Base-by-base conservation (phyloP, 1,140 invertebrate genomes). In the Macrobrachium nipponense region DNA sequence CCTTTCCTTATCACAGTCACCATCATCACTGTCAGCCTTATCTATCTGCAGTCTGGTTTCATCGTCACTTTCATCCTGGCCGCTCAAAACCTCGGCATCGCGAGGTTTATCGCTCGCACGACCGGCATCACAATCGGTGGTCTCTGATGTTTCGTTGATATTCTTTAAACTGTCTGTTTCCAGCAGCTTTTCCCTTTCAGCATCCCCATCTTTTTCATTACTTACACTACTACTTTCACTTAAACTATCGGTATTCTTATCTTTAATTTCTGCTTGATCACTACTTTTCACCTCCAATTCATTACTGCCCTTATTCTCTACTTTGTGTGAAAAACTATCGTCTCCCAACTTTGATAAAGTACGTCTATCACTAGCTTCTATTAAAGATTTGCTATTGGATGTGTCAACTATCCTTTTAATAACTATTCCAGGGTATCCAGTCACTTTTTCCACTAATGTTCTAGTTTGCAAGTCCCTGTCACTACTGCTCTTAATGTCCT, bases 1-100 rank as follows among this genome's bases (percentile, higher is more conserved):
- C 23, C 20, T 27, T 27, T 70, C 68, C 23, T 70, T 51, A 51
- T 51, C 51, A 51, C 51, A 51, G 51, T 12, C 51, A 51, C 51
- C 51, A 36, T 36, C 27, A 36, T 90, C 90, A 82, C 91, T 78
- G 43, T 76, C 66, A 44, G 14, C 44, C 6, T 86, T 79, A n/a
- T 23, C 60, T 75, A 80, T 72, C 27, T 58, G 75, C 36, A 72
- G 84, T 66, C 61, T 80, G 17, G 78, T 75, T 18, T 62, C 83
- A 64, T 62, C 60, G 17, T 76, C 62, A 36, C 58, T 61, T 20
- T 62, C 62, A 17, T 79, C 72, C 0, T 43, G 81, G 43, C 78
- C 18, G 5, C 51, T 36, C 0, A 23, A 15, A 2, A 6, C 15
- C 27, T 73, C 70, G 6, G 70, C 2, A 17, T 79, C 23, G 59